Percentiles rank a stretch among this genome's conserved stretches.
These are phyloP conservation scores for Cromileptes altivelis DNA, from an alignment of 2,113 vertebrate genomes.

Conservation along the genomic window DNA sequence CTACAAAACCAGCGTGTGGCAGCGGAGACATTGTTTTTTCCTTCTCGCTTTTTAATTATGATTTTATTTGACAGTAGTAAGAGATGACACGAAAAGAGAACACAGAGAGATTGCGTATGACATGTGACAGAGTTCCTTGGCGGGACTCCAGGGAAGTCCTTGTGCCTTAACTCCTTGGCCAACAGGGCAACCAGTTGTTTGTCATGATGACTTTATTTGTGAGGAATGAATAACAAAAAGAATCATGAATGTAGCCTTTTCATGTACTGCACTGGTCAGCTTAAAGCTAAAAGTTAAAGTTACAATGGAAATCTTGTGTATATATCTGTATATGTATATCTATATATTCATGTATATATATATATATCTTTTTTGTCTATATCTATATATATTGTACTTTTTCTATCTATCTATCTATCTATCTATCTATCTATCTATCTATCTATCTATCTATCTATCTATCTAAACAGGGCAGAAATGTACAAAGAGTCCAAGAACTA, in stretches of 20 bases:
- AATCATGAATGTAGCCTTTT: background rate
- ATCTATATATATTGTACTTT: too few relatives aligned
- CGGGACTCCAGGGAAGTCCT: background rate
- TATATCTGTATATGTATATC: background rate
- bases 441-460: too few relatives aligned
- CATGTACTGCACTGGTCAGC: background rate
- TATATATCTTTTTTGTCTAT: too few relatives aligned
- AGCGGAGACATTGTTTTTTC: background rate
- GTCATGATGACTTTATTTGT: background rate
- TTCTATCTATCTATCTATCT: background rate
- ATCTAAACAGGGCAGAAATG: background rate
- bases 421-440: too few relatives aligned
- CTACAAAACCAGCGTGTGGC: background rate
- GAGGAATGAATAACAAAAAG: background rate
- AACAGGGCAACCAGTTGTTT: background rate
- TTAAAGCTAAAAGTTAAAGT: background rate
- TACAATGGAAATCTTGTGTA: background rate
- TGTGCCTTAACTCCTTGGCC: background rate
- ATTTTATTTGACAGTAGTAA: background rate
- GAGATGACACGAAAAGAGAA: background rate
- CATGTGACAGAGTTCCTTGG: background rate
- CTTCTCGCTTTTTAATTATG: background rate
- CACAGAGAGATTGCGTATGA: background rate
- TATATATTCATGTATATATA: too few relatives aligned
- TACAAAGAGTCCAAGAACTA: background rate